Evolutionary conservation across 2,113 vertebrate genomes (phyloP).

Genomic region (Hemibagrus wyckioides): DNA sequence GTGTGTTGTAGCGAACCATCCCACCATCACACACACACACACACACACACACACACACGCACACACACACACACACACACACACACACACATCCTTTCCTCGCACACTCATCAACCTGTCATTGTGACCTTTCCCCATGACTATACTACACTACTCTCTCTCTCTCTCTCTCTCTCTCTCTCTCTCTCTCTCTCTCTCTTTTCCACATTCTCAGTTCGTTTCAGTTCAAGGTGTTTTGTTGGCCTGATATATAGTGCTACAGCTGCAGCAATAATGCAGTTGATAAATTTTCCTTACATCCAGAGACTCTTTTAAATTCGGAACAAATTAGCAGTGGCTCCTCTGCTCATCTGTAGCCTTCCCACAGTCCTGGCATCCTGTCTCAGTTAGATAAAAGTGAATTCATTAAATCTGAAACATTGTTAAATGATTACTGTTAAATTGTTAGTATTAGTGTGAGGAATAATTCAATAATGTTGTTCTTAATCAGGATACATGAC

Average conservation of each 20-base stretch:
- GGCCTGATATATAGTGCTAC: neutral
- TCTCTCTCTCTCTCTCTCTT: neutral
- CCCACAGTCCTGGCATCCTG: neutral
- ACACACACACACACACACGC: neutral
- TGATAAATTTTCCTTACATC: neutral
- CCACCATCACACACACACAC: neutral
- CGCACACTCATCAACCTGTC: conserved; percentile 14
- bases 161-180: neutral
- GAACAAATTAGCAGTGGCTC: neutral
- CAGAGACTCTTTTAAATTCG: neutral
- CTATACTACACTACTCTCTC: neutral
- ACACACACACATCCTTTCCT: neutral
- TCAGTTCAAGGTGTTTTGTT: neutral
- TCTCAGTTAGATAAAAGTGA: neutral
- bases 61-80: conserved; percentile 12
- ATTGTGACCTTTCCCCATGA: conserved; percentile 14
- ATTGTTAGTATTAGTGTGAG: neutral
- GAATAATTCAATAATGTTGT: neutral
- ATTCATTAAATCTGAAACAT: neutral
- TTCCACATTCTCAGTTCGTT: neutral
- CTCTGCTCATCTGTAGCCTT: neutral
- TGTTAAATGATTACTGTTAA: neutral
- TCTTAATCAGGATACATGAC: neutral
- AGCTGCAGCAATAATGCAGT: neutral
- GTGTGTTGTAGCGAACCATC: conserved; percentile 9